These are phyloP conservation scores for Noctua comes DNA, from an alignment of 2,888 invertebrate species.

Conservation along the genomic window DNA sequence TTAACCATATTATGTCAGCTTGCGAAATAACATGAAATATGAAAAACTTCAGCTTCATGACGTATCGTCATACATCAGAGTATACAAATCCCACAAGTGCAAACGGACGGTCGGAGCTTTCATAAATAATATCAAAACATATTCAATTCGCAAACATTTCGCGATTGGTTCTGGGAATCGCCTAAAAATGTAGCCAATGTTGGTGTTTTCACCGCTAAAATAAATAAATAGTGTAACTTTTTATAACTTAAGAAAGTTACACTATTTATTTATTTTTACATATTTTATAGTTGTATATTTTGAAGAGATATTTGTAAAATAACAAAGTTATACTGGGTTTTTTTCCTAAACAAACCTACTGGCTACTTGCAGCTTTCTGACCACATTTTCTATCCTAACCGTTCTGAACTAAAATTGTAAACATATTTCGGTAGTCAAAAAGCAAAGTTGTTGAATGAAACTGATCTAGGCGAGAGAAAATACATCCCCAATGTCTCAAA, in stretches of 20 bases:
- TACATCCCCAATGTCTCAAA: not conserved
- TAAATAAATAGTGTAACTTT: not conserved
- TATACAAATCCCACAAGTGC: not conserved
- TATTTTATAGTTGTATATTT: too few relatives aligned
- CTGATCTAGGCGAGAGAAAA: not conserved
- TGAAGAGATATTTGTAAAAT: not conserved
- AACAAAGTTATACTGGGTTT: not conserved
- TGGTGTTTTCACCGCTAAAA: conserved; percentile 20
- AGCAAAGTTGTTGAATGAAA: not conserved
- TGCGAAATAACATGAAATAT: conserved; percentile 1
- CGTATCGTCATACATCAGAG: not conserved
- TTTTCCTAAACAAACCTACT: not conserved
- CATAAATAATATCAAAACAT: conserved; percentile 9
- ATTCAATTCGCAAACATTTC: conserved; percentile 10
- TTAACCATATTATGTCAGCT: not conserved
- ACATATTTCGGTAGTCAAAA: not conserved
- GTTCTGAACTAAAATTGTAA: not conserved
- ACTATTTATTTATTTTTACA: too few relatives aligned
- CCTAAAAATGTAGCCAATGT: conserved; percentile 30
- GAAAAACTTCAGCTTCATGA: not conserved
- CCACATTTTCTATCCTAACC: too few relatives aligned
- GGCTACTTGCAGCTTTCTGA: not conserved
- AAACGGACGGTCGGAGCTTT: not conserved
- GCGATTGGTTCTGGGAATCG: conserved; percentile 22
- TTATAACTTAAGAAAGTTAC: not conserved